Evolutionary conservation across 1,140 invertebrate genomes (phyloP), one percentile per base, ranked within the genome.

Genomic region (Micrasema minimum): DNA sequence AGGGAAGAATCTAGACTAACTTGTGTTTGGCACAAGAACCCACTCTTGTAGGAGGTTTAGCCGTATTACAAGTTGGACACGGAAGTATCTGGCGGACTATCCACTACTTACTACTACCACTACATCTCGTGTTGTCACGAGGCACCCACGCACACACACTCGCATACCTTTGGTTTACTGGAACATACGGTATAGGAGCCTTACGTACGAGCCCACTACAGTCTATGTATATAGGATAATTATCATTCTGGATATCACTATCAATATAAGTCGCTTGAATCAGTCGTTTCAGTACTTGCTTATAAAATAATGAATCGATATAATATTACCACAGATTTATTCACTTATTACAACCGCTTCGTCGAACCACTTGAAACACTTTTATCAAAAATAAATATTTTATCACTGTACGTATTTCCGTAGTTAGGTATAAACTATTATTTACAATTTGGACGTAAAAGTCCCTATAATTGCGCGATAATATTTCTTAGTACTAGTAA

Each of bases 381-480:
- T 66, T 50, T 48, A 66, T 31, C 64, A 51, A 48, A 66, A 48
- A 66, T 50, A 66, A 48, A 66, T 51, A 48, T 65, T 23, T 31
- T 26, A 16, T 66, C 26, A 38, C n/a, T n/a, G n/a, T n/a, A n/a
- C 23, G 14, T 35, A 50, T 50, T 46, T 35, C 16, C 46, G 37
- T 37, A 50, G 41, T 43, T n/a, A n/a, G n/a, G n/a, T n/a, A n/a
- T n/a, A n/a, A n/a, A 31, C 26, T 31, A 31, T 31, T 31, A 31
- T 31, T 31, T 31, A 48, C 45, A 48, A 48, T 14, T 14, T 48
- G 41, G 20, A 41, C 37, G 16, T 20, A 20, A 20, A 18, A 18
- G 2, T 38, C 12, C 22, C 23, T 35, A 64, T 41, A 43, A 10
- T 66, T 5, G 46, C 22, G 62, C 46, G 12, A 48, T 7, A 31